Evolutionary conservation across 1,140 invertebrate genomes (phyloP).

Genomic region (Matsumurasca onukii): DNA sequence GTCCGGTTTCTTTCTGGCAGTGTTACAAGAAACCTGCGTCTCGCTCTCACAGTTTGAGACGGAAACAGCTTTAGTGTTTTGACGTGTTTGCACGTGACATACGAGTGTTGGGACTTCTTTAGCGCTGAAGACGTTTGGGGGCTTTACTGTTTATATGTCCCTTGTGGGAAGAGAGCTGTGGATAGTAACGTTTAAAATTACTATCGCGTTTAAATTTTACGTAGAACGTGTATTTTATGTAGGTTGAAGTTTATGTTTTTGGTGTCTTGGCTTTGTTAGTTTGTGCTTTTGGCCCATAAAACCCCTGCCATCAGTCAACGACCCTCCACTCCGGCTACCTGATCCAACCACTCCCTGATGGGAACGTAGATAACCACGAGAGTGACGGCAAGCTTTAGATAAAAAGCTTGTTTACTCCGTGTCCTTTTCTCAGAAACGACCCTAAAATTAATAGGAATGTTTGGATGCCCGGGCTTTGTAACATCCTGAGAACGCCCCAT

Average conservation of each 20-base stretch:
- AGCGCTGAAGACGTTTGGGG: background rate
- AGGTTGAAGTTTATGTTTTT: no score
- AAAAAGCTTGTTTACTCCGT: slow-evolving; percentile 10
- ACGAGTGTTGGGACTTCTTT: background rate
- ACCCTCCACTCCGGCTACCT: background rate
- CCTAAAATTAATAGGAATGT: slow-evolving; percentile 22
- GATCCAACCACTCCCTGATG: background rate
- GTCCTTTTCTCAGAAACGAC: slow-evolving; percentile 21
- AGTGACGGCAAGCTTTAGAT: background rate
- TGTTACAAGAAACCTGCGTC: slow-evolving; percentile 1
- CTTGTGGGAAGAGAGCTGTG: background rate
- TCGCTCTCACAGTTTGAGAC: background rate
- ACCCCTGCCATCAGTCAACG: no score
- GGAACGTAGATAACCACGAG: background rate
- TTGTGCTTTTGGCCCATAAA: background rate
- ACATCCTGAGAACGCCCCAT: background rate
- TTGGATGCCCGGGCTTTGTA: background rate
- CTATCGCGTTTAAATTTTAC: slow-evolving; percentile 4
- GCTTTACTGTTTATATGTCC: background rate
- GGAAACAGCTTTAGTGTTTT: slow-evolving; percentile 18
- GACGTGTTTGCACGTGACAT: background rate
- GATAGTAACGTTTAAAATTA: background rate
- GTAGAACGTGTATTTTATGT: no score
- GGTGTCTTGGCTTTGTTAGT: background rate
- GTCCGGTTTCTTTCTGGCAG: slow-evolving; percentile 10